Base-by-base conservation (phyloP, 2,797 vertebrate genomes). In the Pelochelys cantorii region DNA sequence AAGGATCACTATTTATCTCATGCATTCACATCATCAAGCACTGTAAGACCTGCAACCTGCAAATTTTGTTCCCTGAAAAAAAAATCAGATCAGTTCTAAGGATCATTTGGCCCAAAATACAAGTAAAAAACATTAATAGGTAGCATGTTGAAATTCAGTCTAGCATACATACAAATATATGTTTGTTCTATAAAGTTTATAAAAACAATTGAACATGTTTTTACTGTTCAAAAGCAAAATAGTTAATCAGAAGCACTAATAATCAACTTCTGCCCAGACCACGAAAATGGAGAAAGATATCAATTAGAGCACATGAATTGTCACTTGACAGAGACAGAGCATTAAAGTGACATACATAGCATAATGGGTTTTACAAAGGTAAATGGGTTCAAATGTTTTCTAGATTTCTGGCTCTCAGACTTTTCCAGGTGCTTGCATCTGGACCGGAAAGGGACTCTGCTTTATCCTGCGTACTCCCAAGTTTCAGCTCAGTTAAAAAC, bases 231-330 rank as follows among this genome's bases (percentile, higher is more conserved):
- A 4, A 29, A 7, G 10, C 37, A 13, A 23, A 83, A 7, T 10
- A 25, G 89, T 53, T 42, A 29, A 48, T 52, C 31, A 77, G 4
- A 23, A 55, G 81, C 57, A 68, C 22, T 18, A 81, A 22, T 57
- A 78, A 20, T 7, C 17, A 80, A n/a, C 3, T 48, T 12, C 2
- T 7, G 15, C 6, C 54, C 22, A 74, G 4, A 6, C 83, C 42
- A 1, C 0, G 1, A 0, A 1, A 59, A 5, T 0, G 18, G 13
- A 27, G 6, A 3, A 34, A 65, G 52, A 20, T 31, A 1, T 23
- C 1, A 65, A 5, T 48, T 57, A 4, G 65, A 59, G 75, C 1
- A 18, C 13, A 25, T 23, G 75, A 29, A 53, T 84, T 25, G 25
- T 15, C 25, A 22, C 15, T 0, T 15, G 57, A 5, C 0, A 1